Evolutionary conservation across 1,140 invertebrate species (phyloP).

Genomic region (Wiebesia pumilae): DNA sequence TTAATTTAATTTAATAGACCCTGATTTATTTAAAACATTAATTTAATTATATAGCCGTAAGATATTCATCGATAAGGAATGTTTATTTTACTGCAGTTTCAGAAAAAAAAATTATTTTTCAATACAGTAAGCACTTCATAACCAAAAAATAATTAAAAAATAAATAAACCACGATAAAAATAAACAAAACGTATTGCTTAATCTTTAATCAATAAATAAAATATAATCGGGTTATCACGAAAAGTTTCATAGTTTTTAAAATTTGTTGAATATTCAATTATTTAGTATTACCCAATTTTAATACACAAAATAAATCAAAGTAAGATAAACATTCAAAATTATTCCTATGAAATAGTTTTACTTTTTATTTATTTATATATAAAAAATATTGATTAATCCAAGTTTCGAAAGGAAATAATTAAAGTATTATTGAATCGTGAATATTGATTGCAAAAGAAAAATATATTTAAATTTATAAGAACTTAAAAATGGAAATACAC

Average conservation of each 20-base stretch:
- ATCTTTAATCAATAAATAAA: background rate
- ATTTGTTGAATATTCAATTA: background rate
- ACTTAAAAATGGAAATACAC: slow-evolving; percentile 4
- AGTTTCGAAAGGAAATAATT: background rate
- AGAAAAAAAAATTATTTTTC: background rate
- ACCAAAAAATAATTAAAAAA: background rate
- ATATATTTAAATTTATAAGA: background rate
- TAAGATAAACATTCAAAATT: background rate
- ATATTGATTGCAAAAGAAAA: background rate
- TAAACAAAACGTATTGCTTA: background rate
- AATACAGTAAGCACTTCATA: background rate
- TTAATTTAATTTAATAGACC: no score
- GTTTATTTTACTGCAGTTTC: no score
- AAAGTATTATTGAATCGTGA: background rate
- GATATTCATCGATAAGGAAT: no score
- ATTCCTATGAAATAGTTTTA: background rate
- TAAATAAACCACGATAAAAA: background rate
- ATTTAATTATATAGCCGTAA: no score
- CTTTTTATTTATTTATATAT: background rate
- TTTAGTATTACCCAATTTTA: background rate
- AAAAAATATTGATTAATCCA: background rate
- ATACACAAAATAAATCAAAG: background rate
- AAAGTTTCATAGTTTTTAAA: background rate
- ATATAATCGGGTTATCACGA: background rate
- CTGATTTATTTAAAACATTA: no score